Evolutionary conservation across 2,113 vertebrate genomes (phyloP).

Genomic region (Platysteira castanea): DNA sequence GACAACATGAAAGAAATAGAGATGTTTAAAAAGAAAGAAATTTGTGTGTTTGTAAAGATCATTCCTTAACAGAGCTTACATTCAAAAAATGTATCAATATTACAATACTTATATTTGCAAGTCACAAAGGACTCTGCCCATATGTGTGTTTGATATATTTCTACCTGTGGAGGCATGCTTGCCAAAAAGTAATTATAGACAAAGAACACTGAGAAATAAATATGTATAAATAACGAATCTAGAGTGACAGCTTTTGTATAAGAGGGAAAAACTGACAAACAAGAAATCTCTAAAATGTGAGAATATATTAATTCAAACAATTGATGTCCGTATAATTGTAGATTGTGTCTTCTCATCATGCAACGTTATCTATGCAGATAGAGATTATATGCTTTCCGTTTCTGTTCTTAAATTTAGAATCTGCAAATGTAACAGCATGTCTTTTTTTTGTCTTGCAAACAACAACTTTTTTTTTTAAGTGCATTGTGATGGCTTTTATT

Average conservation of each 20-base stretch:
- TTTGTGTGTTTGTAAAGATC: background rate
- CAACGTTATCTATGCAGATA: background rate
- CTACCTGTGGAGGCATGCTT: background rate
- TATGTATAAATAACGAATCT: accelerated
- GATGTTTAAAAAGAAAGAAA: background rate
- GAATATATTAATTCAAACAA: background rate
- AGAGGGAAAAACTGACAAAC: background rate
- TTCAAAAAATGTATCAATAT: background rate
- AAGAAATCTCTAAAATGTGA: background rate
- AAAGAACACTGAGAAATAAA: background rate
- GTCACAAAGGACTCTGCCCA: background rate
- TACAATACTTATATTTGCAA: background rate
- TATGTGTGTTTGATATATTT: background rate
- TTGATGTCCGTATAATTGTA: background rate
- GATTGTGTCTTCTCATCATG: background rate
- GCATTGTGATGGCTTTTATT: background rate
- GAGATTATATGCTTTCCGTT: background rate
- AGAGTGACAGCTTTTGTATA: background rate
- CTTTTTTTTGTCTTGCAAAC: background rate
- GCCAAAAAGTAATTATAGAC: background rate
- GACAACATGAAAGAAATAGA: background rate
- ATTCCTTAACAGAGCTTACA: background rate
- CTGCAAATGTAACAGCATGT: background rate
- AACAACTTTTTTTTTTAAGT: background rate
- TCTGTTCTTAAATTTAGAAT: background rate